Evolutionary conservation across 2,797 vertebrate genomes (phyloP).

Genomic region (Limnodromus scolopaceus): DNA sequence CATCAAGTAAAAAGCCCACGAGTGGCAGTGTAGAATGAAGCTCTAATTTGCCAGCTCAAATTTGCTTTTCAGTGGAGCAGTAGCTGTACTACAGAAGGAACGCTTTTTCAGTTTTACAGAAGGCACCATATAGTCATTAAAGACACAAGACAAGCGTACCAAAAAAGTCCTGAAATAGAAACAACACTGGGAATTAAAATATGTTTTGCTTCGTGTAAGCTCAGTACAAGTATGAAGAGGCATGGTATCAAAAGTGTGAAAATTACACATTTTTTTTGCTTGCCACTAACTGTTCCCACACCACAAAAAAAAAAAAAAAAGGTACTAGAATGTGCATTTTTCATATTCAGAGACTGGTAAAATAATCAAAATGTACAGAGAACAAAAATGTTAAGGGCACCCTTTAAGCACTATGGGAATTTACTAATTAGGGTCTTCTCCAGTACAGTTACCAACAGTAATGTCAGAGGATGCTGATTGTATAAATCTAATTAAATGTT

Average conservation of each 20-base stretch:
- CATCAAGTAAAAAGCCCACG: neutral
- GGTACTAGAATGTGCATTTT: neutral
- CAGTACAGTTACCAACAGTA: neutral
- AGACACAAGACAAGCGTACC: neutral
- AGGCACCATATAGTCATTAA: neutral
- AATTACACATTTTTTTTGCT: neutral
- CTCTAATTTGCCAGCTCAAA: neutral
- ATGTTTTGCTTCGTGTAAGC: neutral
- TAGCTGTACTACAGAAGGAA: neutral
- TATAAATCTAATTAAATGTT: conserved; percentile 30
- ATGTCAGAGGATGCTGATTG: neutral
- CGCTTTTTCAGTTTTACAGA: neutral
- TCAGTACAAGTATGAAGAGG: neutral
- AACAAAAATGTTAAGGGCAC: neutral
- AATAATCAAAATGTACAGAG: neutral
- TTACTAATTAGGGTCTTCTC: neutral
- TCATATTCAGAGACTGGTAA: neutral
- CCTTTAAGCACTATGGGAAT: neutral
- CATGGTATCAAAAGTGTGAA: neutral
- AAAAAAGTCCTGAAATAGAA: neutral
- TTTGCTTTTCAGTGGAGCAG: neutral
- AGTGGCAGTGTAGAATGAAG: neutral
- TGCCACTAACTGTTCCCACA: neutral
- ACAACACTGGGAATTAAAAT: neutral
- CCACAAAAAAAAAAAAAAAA: neutral